Evolutionary conservation across 2,797 vertebrate genomes (phyloP).

Genomic region (Acestrorhynchus altus): DNA sequence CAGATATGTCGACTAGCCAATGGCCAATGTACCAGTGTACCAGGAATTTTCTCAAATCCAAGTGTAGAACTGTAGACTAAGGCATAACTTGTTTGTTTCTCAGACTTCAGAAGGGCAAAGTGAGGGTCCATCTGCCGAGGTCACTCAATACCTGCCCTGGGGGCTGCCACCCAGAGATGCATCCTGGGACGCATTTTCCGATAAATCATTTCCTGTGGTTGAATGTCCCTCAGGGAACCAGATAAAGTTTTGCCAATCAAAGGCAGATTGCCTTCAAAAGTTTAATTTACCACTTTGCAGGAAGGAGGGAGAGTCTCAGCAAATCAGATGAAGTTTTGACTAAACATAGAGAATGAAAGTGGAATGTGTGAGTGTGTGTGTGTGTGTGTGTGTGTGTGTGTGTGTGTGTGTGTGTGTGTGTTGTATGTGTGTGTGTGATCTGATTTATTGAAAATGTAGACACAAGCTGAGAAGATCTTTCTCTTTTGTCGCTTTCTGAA

Average conservation of each 20-base stretch:
- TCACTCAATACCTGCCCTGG: constrained; percentile 80
- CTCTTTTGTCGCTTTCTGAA: no score
- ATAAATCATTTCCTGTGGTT: constrained; percentile 81
- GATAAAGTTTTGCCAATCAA: constrained; percentile 83
- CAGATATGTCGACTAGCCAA: no score
- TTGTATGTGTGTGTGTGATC: no score
- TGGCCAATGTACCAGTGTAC: no score
- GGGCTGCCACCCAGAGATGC: constrained; percentile 75
- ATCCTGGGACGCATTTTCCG: constrained; percentile 80
- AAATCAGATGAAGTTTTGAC: no score
- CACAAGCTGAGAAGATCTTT: no score
- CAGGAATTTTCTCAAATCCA: neutral
- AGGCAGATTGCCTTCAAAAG: constrained; percentile 53
- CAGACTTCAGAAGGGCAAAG: constrained; percentile 69
- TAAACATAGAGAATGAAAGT: neutral
- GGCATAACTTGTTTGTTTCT: constrained; percentile 4
- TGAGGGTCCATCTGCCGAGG: constrained; percentile 76
- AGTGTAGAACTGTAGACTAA: neutral
- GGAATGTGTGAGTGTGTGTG: no score
- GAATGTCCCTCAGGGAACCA: constrained; percentile 68
- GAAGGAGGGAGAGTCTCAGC: constrained; percentile 63
- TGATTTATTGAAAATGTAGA: no score
- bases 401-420: no score
- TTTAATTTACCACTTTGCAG: constrained; percentile 78
- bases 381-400: no score